Evolutionary conservation across 2,797 vertebrate genomes (phyloP).

Genomic region (Coilia nasus): DNA sequence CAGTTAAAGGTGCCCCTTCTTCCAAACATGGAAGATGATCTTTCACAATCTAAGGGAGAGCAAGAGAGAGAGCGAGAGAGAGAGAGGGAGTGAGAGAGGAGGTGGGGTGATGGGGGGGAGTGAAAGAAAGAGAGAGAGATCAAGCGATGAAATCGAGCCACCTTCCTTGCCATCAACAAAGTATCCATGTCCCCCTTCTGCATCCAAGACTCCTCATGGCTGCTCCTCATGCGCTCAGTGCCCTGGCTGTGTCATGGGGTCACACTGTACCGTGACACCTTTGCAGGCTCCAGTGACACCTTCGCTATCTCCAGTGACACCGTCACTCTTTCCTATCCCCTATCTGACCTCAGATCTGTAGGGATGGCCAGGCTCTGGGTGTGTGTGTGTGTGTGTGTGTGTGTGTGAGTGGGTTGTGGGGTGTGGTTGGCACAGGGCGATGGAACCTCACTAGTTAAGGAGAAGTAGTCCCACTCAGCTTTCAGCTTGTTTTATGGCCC

Average conservation of each 20-base stretch:
- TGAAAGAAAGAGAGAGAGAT: neutral
- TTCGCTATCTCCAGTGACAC: slow-evolving; percentile 38
- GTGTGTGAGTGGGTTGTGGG: neutral
- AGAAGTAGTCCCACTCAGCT: neutral
- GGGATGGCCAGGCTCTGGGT: neutral
- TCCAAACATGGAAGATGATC: slow-evolving; percentile 42
- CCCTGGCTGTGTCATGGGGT: slow-evolving; percentile 38
- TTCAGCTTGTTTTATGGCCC: neutral
- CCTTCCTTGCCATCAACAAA: slow-evolving; percentile 54
- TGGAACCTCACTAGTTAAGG: neutral
- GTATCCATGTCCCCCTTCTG: slow-evolving; percentile 43
- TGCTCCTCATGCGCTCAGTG: slow-evolving; percentile 26
- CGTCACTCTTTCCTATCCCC: slow-evolving; percentile 34
- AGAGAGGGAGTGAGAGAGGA: neutral
- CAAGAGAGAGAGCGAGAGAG: neutral
- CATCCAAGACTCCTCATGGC: slow-evolving; percentile 1
- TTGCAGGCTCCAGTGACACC: slow-evolving; percentile 39
- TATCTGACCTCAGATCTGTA: slow-evolving; percentile 35
- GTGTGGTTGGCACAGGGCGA: neutral
- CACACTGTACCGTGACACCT: slow-evolving; percentile 34
- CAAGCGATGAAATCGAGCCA: slow-evolving; percentile 48
- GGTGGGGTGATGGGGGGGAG: neutral
- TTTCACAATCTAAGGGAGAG: neutral
- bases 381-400: slow-evolving; percentile 21
- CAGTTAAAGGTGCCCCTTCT: slow-evolving; percentile 62